phyloP scores from a whole-genome alignment of 2,797 vertebrate species.

The Sebastiscus tertius region DNA sequence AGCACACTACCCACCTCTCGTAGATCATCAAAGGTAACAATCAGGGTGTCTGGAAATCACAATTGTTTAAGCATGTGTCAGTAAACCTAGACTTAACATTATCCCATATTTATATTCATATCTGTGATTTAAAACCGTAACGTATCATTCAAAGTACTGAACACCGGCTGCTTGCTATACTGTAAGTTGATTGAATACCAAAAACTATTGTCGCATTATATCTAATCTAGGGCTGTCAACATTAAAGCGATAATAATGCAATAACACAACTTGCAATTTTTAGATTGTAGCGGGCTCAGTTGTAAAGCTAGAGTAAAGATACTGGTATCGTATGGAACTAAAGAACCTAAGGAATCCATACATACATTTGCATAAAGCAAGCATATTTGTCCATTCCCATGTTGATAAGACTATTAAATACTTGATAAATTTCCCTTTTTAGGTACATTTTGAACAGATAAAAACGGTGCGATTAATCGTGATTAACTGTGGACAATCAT shows the following conservation, averaged over 20 bases:
- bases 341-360: too few relatives aligned
- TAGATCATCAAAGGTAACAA: conserved; percentile 60
- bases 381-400: too few relatives aligned
- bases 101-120: background rate
- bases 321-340: too few relatives aligned
- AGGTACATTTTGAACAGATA: background rate
- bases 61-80: background rate
- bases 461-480: background rate
- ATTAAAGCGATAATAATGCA: too few relatives aligned
- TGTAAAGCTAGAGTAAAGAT: too few relatives aligned
- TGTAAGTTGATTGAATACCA: background rate
- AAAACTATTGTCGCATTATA: background rate
- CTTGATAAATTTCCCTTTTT: too few relatives aligned
- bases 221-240: background rate
- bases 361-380: too few relatives aligned
- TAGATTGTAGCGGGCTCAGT: too few relatives aligned
- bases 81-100: background rate
- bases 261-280: too few relatives aligned
- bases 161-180: background rate
- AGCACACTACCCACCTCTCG: background rate
- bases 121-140: background rate
- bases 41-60: background rate
- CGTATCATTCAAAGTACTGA: background rate
- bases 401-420: too few relatives aligned
- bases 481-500: too few relatives aligned